A percentile compares a stretch with the other conserved stretches of the same genome.
Conservation (phyloP, 2,113 vertebrate species). For the Menura novaehollandiae region DNA sequence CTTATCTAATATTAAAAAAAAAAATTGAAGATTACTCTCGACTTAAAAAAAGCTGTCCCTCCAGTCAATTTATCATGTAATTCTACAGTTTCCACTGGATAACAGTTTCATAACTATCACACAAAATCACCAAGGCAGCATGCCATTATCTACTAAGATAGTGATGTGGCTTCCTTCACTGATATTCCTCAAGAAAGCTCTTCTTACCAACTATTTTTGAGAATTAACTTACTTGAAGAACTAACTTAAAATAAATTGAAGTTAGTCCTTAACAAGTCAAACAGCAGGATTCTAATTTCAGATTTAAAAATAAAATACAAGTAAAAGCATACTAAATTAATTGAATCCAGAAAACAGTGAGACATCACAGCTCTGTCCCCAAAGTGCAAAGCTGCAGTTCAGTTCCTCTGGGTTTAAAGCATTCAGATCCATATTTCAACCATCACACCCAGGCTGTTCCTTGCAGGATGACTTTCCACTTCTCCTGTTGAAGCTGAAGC, state of each 20-base stretch:
- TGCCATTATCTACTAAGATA: background rate
- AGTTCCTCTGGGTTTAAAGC: background rate
- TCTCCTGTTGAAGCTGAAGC: background rate
- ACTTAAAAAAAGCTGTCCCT: background rate
- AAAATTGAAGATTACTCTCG: background rate
- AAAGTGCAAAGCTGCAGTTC: background rate
- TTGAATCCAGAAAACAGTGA: background rate
- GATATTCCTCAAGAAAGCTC: background rate
- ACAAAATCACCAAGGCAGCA: background rate
- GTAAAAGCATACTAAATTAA: background rate
- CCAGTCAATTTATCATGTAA: background rate
- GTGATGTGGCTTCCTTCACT: background rate
- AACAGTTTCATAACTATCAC: background rate
- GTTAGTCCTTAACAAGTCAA: background rate
- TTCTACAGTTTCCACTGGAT: background rate
- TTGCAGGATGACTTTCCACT: background rate
- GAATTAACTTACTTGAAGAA: background rate
- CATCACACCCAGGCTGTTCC: background rate
- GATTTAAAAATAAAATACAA: background rate
- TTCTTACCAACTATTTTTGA: background rate
- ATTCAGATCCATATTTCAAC: background rate
- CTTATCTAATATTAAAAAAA: constrained; percentile 79
- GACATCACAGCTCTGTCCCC: background rate
- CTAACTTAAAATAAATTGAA: background rate
- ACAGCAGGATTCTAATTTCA: background rate